Conservation (phyloP, 2,888 invertebrate species). For the Podotricha telesiphe region DNA sequence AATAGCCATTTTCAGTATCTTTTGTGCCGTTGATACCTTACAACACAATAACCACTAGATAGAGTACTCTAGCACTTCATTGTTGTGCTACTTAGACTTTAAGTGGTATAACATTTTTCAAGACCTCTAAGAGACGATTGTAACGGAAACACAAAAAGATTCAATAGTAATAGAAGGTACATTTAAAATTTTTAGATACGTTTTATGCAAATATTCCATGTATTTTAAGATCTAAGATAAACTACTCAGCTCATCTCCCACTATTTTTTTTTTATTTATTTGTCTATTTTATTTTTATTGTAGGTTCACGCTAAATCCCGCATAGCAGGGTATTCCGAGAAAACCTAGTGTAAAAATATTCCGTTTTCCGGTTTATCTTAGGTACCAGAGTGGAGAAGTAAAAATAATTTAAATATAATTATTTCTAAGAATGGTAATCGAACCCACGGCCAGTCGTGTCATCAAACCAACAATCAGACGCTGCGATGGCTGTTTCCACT, state of each 20-base stretch:
- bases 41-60: conserved; percentile 13
- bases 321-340: too few relatives aligned
- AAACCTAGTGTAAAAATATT: too few relatives aligned
- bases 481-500: neutral
- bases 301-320: too few relatives aligned
- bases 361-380: too few relatives aligned
- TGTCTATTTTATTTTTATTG: too few relatives aligned
- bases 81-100: conserved; percentile 15
- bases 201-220: too few relatives aligned
- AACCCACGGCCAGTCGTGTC: neutral
- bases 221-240: too few relatives aligned
- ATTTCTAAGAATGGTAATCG: neutral
- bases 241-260: too few relatives aligned
- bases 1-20: conserved; percentile 9
- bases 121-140: conserved; percentile 13
- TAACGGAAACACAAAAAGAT: neutral
- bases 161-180: neutral
- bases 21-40: neutral
- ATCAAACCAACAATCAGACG: neutral
- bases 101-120: conserved; percentile 17
- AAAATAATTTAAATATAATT: too few relatives aligned
- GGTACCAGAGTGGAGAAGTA: too few relatives aligned
- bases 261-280: too few relatives aligned
- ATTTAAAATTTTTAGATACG: neutral
- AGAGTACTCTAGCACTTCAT: conserved; percentile 18